Conservation (phyloP, 2,113 vertebrate genomes). For the Ammodytes marinus region DNA sequence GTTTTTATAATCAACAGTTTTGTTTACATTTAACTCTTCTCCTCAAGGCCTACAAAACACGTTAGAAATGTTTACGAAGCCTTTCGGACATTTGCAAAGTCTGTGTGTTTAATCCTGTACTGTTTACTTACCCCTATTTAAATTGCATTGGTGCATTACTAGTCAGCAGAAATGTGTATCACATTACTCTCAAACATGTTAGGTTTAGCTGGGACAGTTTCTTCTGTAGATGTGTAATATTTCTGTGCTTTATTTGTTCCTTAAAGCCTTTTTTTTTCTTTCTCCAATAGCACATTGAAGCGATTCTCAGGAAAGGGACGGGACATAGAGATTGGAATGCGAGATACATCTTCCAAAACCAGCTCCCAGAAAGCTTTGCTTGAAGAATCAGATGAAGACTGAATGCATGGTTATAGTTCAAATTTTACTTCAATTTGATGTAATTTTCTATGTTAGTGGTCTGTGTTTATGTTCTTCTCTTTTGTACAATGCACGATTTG, state of each 20-base stretch:
- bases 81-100: neutral
- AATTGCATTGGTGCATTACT: neutral
- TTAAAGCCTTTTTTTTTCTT: neutral
- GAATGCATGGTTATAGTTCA: neutral
- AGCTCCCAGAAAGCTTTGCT: slow-evolving; percentile 84
- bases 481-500: slow-evolving; percentile 16
- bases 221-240: neutral
- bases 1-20: slow-evolving; percentile 14
- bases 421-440: slow-evolving; percentile 11
- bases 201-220: no score
- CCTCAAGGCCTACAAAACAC: neutral
- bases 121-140: neutral
- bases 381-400: slow-evolving; percentile 86
- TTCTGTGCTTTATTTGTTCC: neutral
- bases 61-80: neutral
- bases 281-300: slow-evolving; percentile 57
- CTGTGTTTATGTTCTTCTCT: neutral
- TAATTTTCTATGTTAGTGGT: neutral
- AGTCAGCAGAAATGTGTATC: neutral
- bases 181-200: neutral
- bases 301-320: slow-evolving; percentile 26
- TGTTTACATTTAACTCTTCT: slow-evolving; percentile 15
- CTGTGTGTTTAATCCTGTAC: neutral
- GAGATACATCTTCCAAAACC: slow-evolving; percentile 50
- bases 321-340: slow-evolving; percentile 81